A percentile compares a stretch with the other conserved stretches of the same genome.
These are phyloP conservation scores for Panzeria rudis DNA, from an alignment of 2,888 invertebrate genomes.

Conservation along the genomic window DNA sequence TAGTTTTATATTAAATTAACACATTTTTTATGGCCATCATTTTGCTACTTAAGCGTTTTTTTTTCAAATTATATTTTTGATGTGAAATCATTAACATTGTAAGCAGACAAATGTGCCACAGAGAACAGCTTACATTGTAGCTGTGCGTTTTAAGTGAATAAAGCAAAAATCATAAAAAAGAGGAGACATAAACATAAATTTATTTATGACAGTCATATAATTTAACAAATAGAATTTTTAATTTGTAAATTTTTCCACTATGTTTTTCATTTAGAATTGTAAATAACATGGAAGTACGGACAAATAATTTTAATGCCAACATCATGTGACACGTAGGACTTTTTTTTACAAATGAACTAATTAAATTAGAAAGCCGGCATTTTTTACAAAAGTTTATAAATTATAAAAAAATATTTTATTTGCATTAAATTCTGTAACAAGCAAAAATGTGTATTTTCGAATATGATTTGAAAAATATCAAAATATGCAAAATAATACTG, in stretches of 20 bases:
- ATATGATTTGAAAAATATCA: background rate
- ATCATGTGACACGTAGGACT: conserved; percentile 1
- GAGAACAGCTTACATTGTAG: background rate
- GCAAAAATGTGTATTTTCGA: too few species aligned
- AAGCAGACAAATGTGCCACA: conserved; percentile 22
- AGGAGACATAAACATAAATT: conserved; percentile 34
- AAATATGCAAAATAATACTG: background rate
- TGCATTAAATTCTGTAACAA: too few species aligned
- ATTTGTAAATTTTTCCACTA: conserved; percentile 5
- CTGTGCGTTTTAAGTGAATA: conserved; percentile 4
- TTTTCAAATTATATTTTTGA: conserved; percentile 5
- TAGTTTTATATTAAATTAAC: conserved; percentile 70
- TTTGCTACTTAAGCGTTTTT: conserved; percentile 6
- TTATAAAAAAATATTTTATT: background rate
- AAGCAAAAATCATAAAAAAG: background rate
- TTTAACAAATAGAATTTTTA: conserved; percentile 65
- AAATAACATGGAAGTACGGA: conserved; percentile 41
- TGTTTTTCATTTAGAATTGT: conserved; percentile 13
- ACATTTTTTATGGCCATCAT: conserved; percentile 51
- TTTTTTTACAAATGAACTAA: conserved; percentile 18
- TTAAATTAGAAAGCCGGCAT: conserved; percentile 11
- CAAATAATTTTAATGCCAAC: background rate
- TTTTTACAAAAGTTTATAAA: background rate
- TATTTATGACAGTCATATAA: conserved; percentile 55
- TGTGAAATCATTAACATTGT: conserved; percentile 54